phyloP scores from a whole-genome alignment of 2,888 invertebrate species.

The Dorcus parallelipipedus region DNA sequence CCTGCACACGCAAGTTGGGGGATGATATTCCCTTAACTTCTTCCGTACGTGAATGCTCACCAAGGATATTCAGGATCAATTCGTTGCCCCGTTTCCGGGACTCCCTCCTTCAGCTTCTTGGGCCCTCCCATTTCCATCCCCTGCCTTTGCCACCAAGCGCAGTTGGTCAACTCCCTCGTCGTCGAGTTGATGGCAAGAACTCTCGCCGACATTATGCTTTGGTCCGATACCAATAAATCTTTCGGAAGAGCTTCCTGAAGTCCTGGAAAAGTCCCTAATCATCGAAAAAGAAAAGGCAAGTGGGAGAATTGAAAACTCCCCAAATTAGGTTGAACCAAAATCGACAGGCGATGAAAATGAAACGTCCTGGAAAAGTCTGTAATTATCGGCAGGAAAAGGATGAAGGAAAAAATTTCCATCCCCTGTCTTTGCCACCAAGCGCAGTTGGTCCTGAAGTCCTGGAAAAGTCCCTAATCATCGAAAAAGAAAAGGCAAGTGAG shows the following conservation, averaged over 20 bases:
- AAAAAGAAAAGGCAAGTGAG: not conserved
- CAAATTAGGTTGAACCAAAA: not conserved
- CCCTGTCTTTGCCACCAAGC: conserved; percentile 60
- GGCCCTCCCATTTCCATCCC: conserved; percentile 57
- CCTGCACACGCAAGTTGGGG: conserved; percentile 40
- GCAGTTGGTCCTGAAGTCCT: conserved; percentile 64
- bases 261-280: conserved; percentile 49
- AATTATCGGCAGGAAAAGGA: too few relatives aligned
- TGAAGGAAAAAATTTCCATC: conserved; percentile 56
- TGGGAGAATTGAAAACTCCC: not conserved
- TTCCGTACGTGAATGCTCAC: conserved; percentile 45
- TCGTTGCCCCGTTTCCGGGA: conserved; percentile 58
- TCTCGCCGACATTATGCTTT: conserved; percentile 57
- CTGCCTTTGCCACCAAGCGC: conserved; percentile 60
- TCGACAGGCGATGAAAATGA: too few relatives aligned
- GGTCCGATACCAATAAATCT: conserved; percentile 64
- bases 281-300: not conserved
- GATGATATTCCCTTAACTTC: not conserved
- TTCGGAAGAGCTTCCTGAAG: conserved; percentile 71
- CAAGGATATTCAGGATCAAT: conserved; percentile 70
- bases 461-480: conserved; percentile 25
- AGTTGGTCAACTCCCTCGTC: conserved; percentile 56
- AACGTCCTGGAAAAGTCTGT: too few relatives aligned
- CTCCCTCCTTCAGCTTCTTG: conserved; percentile 43
- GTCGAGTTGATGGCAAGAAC: conserved; percentile 62